Base-by-base conservation (phyloP, 2,797 vertebrate species). In the Enteromius mattozi region DNA sequence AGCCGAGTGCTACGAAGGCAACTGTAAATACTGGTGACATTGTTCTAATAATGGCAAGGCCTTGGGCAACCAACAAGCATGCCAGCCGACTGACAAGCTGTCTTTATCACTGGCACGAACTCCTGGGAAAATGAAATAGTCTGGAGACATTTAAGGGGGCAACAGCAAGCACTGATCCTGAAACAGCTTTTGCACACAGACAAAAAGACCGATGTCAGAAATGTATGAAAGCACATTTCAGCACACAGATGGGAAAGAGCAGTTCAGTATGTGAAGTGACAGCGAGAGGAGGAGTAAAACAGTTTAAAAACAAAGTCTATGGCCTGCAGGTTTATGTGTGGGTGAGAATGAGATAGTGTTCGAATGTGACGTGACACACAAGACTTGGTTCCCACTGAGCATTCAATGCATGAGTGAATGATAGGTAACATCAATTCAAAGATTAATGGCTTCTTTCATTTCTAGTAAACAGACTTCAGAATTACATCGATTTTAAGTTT, bases 401-500 rank as follows among this genome's bases (percentile, higher is more conserved):
- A 72, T 81, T 72, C 54, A 47, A 21, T 14, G 47, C 47, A 30
- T 81, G 40, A 71, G 71, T 71, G 79, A 81, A 71, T 59, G 35
- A 68, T 71, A 27, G 49, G 51, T 81, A 72, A 82, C 80, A 61
- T 63, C 69, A 72, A 59, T 71, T 81, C 80, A 81, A 61, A 61
- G 40, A 74, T 61, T 45, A 81, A 63, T 72, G 40, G 30, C 66
- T 81, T 68, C 49, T 78, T 71, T 82, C 74, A n/a, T 72, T 70
- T 54, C 54, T 33, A 72, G 40, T 80, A 17, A 78, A 65, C 66
- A 81, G 19, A 47, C 45, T 81, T 70, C 51, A 5, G 87, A 75
- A 85, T 56, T 47, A 37, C 63, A 82, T 84, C 13, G 81, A 87
- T 87, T 79, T 82, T 65, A 87, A 65, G 71, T 86, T 78, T 88